Percentiles rank a stretch among this genome's conserved stretches.
These are phyloP conservation scores for Nesidiocoris tenuis DNA, from an alignment of 2,888 invertebrate genomes.

Conservation along the genomic window DNA sequence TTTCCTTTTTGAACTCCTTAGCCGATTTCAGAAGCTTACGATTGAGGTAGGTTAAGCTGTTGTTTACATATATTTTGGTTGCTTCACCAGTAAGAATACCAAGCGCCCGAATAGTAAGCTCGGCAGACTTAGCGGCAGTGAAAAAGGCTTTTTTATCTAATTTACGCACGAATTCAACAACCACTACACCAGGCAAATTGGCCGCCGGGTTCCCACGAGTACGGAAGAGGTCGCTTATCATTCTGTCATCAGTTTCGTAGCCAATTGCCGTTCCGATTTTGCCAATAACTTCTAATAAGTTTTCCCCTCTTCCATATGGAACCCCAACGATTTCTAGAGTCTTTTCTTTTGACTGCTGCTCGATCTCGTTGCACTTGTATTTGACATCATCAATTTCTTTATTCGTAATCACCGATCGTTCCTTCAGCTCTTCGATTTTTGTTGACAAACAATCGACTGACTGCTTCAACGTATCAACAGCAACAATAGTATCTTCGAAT, in stretches of 20 bases:
- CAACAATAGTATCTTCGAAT: not conserved
- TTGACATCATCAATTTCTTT: no score
- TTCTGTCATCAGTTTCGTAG: not conserved
- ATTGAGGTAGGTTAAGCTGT: conserved; percentile 9
- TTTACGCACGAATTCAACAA: not conserved
- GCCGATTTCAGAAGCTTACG: conserved; percentile 6
- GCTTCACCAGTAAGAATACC: not conserved
- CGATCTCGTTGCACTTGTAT: not conserved
- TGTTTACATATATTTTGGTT: no score
- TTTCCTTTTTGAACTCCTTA: not conserved
- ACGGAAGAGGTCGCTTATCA: not conserved
- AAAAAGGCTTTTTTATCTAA: not conserved
- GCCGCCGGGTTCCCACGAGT: not conserved
- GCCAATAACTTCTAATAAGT: not conserved
- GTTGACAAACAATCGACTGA: no score
- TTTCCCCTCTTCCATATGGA: not conserved
- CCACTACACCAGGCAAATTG: not conserved
- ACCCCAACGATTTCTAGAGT: not conserved
- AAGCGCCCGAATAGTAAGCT: not conserved
- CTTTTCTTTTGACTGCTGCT: not conserved
- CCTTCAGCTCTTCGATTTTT: no score
- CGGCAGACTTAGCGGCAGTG: not conserved
- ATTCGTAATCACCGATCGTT: no score
- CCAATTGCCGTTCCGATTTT: not conserved
- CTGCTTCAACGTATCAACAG: not conserved